phyloP scores from a whole-genome alignment of 2,113 vertebrate genomes.

The Cephalopholis sonnerati region DNA sequence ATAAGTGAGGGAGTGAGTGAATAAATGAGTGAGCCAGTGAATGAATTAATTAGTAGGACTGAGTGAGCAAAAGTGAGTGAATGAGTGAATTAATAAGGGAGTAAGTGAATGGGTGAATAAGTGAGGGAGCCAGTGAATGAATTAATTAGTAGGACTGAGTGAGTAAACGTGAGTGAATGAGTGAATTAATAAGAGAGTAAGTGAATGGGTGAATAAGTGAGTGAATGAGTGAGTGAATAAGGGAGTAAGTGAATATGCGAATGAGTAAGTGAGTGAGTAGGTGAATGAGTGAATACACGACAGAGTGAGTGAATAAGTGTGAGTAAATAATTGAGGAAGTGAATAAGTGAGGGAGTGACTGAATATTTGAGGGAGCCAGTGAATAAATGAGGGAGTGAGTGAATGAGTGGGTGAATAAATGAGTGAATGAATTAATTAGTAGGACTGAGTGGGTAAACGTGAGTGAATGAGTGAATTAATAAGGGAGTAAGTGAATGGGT shows the following conservation, averaged over 20 bases:
- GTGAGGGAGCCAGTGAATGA: neutral
- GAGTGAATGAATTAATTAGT: too few relatives aligned
- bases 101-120: neutral
- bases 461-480: neutral
- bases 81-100: neutral
- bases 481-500: neutral
- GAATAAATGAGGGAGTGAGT: neutral
- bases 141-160: neutral
- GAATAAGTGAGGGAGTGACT: neutral
- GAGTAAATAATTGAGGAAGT: neutral
- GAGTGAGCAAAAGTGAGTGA: too few relatives aligned
- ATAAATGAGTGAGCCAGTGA: too few relatives aligned
- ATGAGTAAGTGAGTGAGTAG: too few relatives aligned
- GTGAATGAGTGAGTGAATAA: too few relatives aligned
- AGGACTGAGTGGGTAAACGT: too few relatives aligned
- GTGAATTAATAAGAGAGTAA: neutral
- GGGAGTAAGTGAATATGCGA: too few relatives aligned
- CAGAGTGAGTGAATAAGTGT: neutral
- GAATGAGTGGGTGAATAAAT: too few relatives aligned
- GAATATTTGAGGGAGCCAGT: neutral
- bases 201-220: too few relatives aligned
- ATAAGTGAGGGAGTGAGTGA: neutral
- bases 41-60: too few relatives aligned
- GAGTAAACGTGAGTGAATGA: neutral
- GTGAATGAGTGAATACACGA: neutral